Evolutionary conservation across 1,140 invertebrate genomes (phyloP), one percentile per base, ranked within the genome.

Genomic region (Drosophila willistoni): DNA sequence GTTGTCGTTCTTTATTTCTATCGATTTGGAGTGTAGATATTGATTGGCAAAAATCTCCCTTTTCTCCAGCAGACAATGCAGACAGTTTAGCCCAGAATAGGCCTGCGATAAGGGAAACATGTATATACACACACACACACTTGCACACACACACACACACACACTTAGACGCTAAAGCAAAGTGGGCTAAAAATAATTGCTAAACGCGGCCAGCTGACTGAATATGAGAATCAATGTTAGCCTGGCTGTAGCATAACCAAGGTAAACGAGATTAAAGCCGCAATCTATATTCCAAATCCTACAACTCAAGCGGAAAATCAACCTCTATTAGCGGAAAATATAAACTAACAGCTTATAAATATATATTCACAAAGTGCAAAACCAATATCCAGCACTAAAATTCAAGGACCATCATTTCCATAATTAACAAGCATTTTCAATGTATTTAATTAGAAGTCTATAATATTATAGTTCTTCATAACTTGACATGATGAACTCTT

Each of bases 101-200:
- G 63, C 62, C 63, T 62, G 71, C 71, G 71, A 59, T 61, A 36
- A 60, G 65, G 59, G 64, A 76, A 69, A 12, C 19, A 22, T 22
- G 9, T 51, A 76, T 64, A 70, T 63, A 80, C 59, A 80, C 60
- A 22, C 44, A 22, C n/a, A n/a, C 17, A 47, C 44, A 19, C 17
- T 33, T 36, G 25, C 17, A 39, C 55, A 68, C 41, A 54, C 56
- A 54, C 12, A 39, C 17, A 68, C 29, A 41, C 12, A 51, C 13
- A 44, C 17, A 44, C 29, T 47, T 10, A 7, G 19, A 36, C 42
- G 29, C 70, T 55, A 51, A 47, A 69, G 56, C 47, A 73, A 76
- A 85, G 57, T 86, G 70, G 70, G 56, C 81, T 85, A 85, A 82
- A 85, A 85, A 85, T 85, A 85, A 86, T 71, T 76, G 75, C 79